Evolutionary conservation across 2,797 vertebrate species (phyloP).

Genomic region (Prionace glauca): DNA sequence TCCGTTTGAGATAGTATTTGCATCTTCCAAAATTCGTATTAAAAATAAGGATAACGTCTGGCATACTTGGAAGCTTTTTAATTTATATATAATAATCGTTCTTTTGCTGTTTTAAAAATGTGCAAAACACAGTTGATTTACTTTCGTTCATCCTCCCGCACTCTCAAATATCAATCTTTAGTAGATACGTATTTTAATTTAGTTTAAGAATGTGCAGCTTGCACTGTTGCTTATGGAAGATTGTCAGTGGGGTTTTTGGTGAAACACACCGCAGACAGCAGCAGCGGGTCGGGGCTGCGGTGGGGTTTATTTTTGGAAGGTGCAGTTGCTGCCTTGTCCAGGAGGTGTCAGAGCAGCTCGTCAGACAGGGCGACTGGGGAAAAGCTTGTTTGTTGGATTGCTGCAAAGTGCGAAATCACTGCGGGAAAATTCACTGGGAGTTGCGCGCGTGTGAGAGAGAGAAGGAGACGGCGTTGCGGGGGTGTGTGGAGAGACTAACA

Average conservation of each 20-base stretch:
- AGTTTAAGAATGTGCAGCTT: neutral
- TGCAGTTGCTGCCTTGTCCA: neutral
- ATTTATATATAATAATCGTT: neutral
- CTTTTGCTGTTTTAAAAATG: neutral
- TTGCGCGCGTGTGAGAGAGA: neutral
- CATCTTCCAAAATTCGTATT: neutral
- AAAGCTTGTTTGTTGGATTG: constrained; percentile 17
- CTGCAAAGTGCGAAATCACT: constrained; percentile 36
- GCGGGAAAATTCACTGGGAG: constrained; percentile 33
- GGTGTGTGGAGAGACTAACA: neutral
- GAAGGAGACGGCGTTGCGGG: neutral
- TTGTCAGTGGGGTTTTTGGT: neutral
- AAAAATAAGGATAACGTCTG: neutral
- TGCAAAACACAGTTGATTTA: neutral
- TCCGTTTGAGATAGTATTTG: neutral
- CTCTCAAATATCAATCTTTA: neutral
- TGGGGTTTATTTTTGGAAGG: neutral
- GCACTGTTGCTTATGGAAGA: neutral
- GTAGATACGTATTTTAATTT: neutral
- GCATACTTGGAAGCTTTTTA: neutral
- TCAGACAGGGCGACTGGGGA: neutral
- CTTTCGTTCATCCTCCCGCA: neutral
- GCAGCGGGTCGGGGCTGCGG: neutral
- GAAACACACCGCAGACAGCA: neutral
- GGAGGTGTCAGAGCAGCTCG: constrained; percentile 32